Evolutionary conservation across 2,113 vertebrate species (phyloP), one percentile per base, ranked within the genome.

Genomic region (Myocastor coypus): DNA sequence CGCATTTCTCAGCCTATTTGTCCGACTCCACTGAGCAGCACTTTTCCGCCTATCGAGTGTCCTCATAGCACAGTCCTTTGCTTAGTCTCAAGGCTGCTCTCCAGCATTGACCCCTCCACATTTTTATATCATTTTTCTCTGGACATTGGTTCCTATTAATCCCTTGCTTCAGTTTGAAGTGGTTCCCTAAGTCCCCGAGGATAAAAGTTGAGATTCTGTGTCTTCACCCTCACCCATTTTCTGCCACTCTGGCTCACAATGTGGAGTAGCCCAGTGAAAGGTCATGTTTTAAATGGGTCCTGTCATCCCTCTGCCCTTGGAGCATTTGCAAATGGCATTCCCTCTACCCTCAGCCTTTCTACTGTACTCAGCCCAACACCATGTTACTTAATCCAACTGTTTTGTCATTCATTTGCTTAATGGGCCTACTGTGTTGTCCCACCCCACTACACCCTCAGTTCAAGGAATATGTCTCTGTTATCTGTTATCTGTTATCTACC

Each of bases 41-140:
- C 16, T 87, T 81, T 87, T 81, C 17, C 26, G 6, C 68, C n/a
- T 80, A 20, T 37, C 55, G 46, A 7, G 34, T 64, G 40, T 77
- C 26, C 46, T 46, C n/a, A n/a, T 42, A 42, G 71, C 37, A 42
- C 40, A 75, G 40, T 75, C n/a, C 37, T 75, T 52, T 52, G 14
- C 24, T 75, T 78, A 32, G 42, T 81, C 19, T 77, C 22, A 9
- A 52, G 55, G 2, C 32, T 83, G 5, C 82, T n/a, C 34, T 3
- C 52, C 3, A 37, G 26, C 55, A 26, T 91, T 88, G 5, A 34
- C 26, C 1, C n/a, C 11, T 81, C 63, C n/a, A 37, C 52, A 28
- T 94, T 64, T 83, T 66, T 61, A 32, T 17, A 63, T 83, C n/a
- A 20, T 77, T 71, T 80, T 80, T 88, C 87, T 68, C 69, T 85